Evolutionary conservation across 2,888 invertebrate species (phyloP).

Genomic region (Stenchaetothrips biformis): DNA sequence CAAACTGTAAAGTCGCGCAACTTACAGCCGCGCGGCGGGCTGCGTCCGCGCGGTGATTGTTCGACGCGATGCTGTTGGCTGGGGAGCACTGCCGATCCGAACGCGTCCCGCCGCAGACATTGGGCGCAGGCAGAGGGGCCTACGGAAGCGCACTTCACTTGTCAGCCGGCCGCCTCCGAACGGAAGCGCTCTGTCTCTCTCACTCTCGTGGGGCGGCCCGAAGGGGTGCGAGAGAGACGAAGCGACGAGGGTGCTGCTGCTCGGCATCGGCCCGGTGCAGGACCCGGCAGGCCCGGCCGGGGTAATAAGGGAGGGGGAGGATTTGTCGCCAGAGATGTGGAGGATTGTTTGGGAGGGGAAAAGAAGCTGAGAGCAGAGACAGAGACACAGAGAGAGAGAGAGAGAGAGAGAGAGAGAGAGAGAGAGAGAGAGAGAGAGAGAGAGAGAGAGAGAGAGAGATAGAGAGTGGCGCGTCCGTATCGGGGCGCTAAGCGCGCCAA

Average conservation of each 20-base stretch:
- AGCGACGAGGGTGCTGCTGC: too few relatives aligned
- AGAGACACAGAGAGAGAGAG: not conserved
- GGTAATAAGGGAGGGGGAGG: not conserved
- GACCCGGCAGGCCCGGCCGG: too few relatives aligned
- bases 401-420: too few relatives aligned
- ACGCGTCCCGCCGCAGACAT: not conserved
- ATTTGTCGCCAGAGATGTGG: not conserved
- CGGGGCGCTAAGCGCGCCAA: not conserved
- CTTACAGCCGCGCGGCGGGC: not conserved
- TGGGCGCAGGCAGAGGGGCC: not conserved
- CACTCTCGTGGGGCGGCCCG: too few relatives aligned
- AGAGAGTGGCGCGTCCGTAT: not conserved
- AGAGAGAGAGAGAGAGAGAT: too few relatives aligned
- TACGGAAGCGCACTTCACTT: not conserved
- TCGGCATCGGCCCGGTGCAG: too few relatives aligned
- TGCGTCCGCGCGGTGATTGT: not conserved
- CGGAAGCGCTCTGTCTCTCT: too few relatives aligned
- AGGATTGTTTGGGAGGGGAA: not conserved
- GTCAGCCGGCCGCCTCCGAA: not conserved
- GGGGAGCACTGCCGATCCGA: not conserved
- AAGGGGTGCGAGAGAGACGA: too few relatives aligned
- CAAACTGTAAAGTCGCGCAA: conserved; percentile 6
- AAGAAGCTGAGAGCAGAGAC: not conserved
- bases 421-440: too few relatives aligned
- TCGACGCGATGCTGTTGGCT: not conserved